Conservation (phyloP, 2,888 invertebrate species). For the Plagodis dolabraria region DNA sequence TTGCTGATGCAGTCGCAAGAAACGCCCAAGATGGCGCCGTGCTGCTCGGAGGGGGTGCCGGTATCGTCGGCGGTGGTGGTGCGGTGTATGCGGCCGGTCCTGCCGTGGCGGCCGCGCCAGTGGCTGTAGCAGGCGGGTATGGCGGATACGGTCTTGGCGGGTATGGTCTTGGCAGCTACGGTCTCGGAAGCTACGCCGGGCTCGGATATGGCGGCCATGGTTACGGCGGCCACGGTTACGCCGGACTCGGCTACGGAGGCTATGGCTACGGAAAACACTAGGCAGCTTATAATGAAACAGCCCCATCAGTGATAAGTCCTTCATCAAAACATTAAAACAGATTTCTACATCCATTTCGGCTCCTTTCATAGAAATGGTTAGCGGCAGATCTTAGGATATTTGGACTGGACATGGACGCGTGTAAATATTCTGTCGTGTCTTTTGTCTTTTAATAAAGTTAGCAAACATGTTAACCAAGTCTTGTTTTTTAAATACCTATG, state of each 20-base stretch:
- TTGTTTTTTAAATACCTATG: too few species aligned
- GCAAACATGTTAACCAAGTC: slow-evolving; percentile 39
- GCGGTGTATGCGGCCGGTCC: slow-evolving; percentile 8
- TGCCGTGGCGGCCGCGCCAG: slow-evolving; percentile 26
- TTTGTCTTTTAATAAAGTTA: slow-evolving; percentile 53
- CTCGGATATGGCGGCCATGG: slow-evolving; percentile 32
- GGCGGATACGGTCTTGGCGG: slow-evolving; percentile 38
- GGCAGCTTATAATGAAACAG: slow-evolving; percentile 22
- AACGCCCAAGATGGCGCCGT: slow-evolving; percentile 53
- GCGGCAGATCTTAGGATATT: slow-evolving; percentile 66
- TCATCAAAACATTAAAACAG: slow-evolving; percentile 53
- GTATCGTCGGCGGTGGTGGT: slow-evolving; percentile 35
- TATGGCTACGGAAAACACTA: slow-evolving; percentile 39
- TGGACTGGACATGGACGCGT: slow-evolving; percentile 58
- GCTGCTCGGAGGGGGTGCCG: slow-evolving; percentile 59
- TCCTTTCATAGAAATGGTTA: slow-evolving; percentile 68
- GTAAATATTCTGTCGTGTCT: slow-evolving; percentile 38
- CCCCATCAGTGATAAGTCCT: slow-evolving; percentile 41
- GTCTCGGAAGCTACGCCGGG: slow-evolving; percentile 32
- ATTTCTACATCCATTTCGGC: slow-evolving; percentile 74
- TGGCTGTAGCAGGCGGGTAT: slow-evolving; percentile 44
- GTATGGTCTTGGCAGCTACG: slow-evolving; percentile 37
- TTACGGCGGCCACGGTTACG: slow-evolving; percentile 36
- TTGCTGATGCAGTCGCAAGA: slow-evolving; percentile 67
- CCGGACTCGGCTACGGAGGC: slow-evolving; percentile 39